These are phyloP conservation scores for Anser cygnoides DNA, from an alignment of 2,113 vertebrate genomes.

Conservation along the genomic window DNA sequence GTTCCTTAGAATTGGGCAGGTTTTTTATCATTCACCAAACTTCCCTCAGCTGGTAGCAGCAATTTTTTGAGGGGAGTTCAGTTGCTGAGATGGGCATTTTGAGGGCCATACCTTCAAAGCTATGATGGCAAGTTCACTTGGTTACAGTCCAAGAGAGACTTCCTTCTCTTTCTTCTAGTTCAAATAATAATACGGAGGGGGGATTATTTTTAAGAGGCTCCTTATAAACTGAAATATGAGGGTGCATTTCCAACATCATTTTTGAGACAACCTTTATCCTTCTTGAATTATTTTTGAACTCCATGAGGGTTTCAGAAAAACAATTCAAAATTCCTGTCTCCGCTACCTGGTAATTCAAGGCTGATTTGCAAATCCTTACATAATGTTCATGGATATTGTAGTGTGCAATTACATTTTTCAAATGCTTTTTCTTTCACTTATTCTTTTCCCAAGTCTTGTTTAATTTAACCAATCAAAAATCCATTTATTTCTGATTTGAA, in stretches of 20 bases:
- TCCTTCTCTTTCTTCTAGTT: background rate
- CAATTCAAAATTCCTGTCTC: constrained; percentile 4
- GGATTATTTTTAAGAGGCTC: constrained; percentile 18
- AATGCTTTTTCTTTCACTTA: background rate
- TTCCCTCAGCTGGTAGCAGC: background rate
- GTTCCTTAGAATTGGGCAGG: background rate
- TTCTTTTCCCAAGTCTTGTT: background rate
- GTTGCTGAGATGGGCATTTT: background rate
- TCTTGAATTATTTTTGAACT: constrained; percentile 11
- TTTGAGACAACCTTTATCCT: constrained; percentile 3
- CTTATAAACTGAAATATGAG: background rate
- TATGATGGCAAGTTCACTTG: background rate
- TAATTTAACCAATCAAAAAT: constrained; percentile 23
- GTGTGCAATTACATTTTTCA: background rate
- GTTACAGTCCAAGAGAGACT: background rate
- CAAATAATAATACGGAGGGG: background rate
- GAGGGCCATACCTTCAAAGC: background rate
- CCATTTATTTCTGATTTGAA: constrained; percentile 33
- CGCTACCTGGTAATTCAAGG: background rate
- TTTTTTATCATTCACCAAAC: background rate
- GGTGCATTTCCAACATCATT: background rate
- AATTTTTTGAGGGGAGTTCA: background rate
- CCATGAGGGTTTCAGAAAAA: background rate
- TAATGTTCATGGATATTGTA: background rate
- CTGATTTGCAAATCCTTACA: background rate